Conservation (phyloP, 2,888 invertebrate genomes). For the Tupiocoris notatus region DNA sequence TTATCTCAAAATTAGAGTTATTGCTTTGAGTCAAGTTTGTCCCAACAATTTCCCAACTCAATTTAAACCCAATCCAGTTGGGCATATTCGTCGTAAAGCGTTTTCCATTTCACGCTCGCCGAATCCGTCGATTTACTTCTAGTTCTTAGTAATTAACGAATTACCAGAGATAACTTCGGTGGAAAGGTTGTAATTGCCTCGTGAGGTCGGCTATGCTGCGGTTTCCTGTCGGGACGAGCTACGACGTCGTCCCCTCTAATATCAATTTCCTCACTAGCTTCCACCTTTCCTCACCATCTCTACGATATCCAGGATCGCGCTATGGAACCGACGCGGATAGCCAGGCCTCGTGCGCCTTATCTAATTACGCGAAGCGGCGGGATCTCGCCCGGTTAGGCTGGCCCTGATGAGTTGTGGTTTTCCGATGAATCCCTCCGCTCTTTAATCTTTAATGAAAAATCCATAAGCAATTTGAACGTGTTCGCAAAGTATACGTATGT, state of each 20-base stretch:
- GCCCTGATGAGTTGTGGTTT: background rate
- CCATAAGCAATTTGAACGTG: conserved; percentile 13
- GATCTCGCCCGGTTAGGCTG: background rate
- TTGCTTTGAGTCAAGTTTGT: background rate
- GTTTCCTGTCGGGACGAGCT: background rate
- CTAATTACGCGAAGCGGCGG: background rate
- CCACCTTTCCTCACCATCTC: background rate
- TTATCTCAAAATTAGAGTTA: too few species aligned
- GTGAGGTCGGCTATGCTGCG: background rate
- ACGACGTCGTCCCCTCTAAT: background rate
- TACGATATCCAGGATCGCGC: background rate
- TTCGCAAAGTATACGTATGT: background rate
- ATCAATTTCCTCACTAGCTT: background rate
- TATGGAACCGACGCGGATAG: background rate
- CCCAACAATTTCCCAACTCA: background rate
- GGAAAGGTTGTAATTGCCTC: background rate
- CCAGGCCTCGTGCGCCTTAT: background rate
- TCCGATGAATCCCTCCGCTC: background rate
- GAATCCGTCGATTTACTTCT: background rate
- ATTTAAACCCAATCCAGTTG: background rate
- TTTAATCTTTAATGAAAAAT: conserved; percentile 26
- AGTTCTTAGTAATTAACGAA: background rate
- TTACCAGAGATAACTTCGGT: background rate
- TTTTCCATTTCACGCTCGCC: background rate
- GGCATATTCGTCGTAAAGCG: background rate